phyloP scores from a whole-genome alignment of 2,797 vertebrate species.

The Fringilla coelebs region DNA sequence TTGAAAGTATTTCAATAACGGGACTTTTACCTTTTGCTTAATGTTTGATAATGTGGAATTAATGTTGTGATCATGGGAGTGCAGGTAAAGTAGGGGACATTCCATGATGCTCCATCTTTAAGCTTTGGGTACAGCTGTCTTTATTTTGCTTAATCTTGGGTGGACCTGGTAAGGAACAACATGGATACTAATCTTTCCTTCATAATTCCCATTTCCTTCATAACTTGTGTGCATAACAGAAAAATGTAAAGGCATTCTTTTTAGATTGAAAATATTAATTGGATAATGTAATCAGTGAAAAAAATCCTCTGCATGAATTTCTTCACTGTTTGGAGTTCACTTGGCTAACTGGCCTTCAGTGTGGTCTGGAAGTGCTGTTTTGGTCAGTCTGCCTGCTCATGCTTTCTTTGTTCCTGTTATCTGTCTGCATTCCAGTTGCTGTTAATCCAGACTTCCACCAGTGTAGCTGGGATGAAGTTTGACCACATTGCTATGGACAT shows the following conservation, averaged over 20 bases:
- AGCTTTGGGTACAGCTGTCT: not conserved
- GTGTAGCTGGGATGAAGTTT: not conserved
- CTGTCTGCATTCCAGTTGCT: constrained; percentile 16
- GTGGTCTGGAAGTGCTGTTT: not conserved
- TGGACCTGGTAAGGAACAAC: not conserved
- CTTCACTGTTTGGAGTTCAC: not conserved
- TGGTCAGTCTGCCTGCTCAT: not conserved
- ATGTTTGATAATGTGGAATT: not conserved
- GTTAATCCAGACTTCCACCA: not conserved
- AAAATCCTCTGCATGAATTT: not conserved
- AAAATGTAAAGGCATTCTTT: not conserved
- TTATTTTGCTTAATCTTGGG: not conserved
- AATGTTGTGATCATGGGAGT: not conserved
- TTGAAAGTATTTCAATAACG: not conserved
- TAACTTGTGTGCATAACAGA: not conserved
- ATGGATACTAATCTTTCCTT: not conserved
- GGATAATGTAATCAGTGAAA: not conserved
- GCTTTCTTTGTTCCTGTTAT: not conserved
- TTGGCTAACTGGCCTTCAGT: not conserved
- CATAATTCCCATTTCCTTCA: not conserved
- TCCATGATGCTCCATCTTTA: not conserved
- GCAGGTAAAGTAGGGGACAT: not conserved
- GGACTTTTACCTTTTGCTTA: not conserved
- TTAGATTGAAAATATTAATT: not conserved
- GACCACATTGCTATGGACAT: not conserved